Evolutionary conservation across 2,113 vertebrate genomes (phyloP).

Genomic region (Rhabdomys dilectus): DNA sequence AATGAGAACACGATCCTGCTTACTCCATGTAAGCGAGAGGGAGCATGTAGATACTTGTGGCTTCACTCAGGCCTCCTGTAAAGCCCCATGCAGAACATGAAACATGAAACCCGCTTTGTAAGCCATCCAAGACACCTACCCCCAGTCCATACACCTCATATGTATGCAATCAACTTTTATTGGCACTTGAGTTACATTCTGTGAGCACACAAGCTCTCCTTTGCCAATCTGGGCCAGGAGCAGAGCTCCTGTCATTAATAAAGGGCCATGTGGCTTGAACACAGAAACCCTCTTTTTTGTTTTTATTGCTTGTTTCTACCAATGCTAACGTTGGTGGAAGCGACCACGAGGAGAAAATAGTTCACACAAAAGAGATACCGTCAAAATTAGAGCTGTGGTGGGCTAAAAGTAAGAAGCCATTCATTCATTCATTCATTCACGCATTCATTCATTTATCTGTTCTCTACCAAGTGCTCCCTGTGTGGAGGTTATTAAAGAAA

Average conservation of each 20-base stretch:
- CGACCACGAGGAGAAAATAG: not conserved
- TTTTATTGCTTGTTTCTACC: conserved; percentile 41
- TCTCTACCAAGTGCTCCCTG: not conserved
- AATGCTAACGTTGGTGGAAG: not conserved
- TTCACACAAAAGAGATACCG: not conserved
- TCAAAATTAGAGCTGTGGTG: conserved; percentile 1
- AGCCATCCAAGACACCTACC: conserved; percentile 80
- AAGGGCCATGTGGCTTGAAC: conserved; percentile 64
- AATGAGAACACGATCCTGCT: conserved; percentile 70
- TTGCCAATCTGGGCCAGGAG: conserved; percentile 74
- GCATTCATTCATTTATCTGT: not conserved
- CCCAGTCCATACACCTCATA: conserved; percentile 81
- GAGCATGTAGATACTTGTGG: conserved; percentile 67
- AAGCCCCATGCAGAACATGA: conserved; percentile 76
- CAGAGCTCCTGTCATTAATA: conserved; percentile 78
- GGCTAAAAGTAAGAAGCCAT: not conserved
- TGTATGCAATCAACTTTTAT: conserved; percentile 85
- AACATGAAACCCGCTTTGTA: conserved; percentile 83
- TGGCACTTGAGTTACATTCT: conserved; percentile 80
- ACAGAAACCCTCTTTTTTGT: not conserved
- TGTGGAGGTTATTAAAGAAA: not conserved
- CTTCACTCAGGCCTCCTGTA: conserved; percentile 70
- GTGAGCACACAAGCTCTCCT: conserved; percentile 72
- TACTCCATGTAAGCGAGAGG: conserved; percentile 63
- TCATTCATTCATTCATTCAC: no score